Base-by-base conservation (phyloP, 2,797 vertebrate genomes). In the Pachyuromys duprasi region DNA sequence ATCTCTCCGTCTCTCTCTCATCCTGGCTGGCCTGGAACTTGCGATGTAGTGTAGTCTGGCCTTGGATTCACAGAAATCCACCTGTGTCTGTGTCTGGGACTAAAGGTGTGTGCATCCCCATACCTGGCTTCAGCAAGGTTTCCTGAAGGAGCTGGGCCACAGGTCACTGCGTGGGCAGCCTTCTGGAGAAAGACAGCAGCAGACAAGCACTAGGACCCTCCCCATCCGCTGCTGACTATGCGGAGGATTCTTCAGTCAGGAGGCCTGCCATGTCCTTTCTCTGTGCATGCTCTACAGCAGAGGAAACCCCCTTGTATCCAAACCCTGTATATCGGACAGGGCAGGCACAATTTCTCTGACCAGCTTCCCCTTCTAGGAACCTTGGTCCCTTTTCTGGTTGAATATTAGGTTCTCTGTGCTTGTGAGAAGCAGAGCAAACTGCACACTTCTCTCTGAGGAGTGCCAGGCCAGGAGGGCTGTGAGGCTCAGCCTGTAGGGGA, bases 321-420 rank as follows among this genome's bases (percentile, higher is more conserved):
- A 20, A 17, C 74, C 70, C 28, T 26, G 18, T 81, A 15, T 17
- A 45, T 78, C 8, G 15, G 55, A n/a, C 26, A 15, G 6, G 57
- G 36, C 33, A 79, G 63, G 17, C 31, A 5, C 11, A 31, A 28
- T 95, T 91, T 33, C 80, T 95, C 60, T 83, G 79, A 55, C 6
- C 55, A 81, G 78, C 55, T 94, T 88, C 81, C 81, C 57, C 69
- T 96, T 94, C 78, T 55, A n/a, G 65, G 57, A 86, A 57, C 49
- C 45, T 72, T 86, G 79, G 14, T 42, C 15, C 65, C 45, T 90
- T 7, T 76, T 17, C 42, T 14, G 63, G 62, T 8, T 74, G 78
- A 53, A 45, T 5, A 3, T 70, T 36, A 93, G 72, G 8, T 45
- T 24, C 69, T 82, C 45, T 63, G 62, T 15, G 31, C n/a, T 45